phyloP scores from a whole-genome alignment of 2,888 invertebrate genomes.

The Dione juno region DNA sequence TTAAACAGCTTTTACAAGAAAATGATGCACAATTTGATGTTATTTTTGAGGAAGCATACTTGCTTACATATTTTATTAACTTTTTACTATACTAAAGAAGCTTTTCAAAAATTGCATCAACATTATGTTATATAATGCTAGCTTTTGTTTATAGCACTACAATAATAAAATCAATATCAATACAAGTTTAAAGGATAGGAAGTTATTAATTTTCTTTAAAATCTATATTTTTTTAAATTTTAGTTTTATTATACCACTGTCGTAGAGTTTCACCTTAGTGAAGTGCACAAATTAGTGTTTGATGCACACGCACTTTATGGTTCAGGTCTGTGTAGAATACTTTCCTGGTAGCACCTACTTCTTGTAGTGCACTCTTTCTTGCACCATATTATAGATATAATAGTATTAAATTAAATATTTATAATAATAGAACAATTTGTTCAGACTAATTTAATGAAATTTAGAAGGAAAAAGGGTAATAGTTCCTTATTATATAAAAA shows the following conservation, averaged over 20 bases:
- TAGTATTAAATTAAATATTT: constrained; percentile 7
- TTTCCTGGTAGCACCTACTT: constrained; percentile 47
- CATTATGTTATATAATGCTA: constrained; percentile 4
- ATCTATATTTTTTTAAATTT: neutral
- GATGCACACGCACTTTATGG: constrained; percentile 54
- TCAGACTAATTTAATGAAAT: neutral
- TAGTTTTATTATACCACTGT: constrained; percentile 16
- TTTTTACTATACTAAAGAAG: neutral
- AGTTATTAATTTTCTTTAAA: neutral
- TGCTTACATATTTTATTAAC: neutral
- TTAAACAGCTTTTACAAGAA: constrained; percentile 52
- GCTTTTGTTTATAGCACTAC: constrained; percentile 8
- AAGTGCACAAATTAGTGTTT: constrained; percentile 57
- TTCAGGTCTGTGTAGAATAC: constrained; percentile 45
- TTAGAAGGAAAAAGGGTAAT: neutral
- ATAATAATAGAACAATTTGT: neutral
- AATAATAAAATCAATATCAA: neutral
- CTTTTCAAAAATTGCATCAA: constrained; percentile 28
- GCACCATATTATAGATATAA: constrained; percentile 45
- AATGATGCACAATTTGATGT: constrained; percentile 49
- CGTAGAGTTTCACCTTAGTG: constrained; percentile 55
- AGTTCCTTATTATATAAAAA: neutral
- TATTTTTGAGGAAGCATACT: constrained; percentile 46
- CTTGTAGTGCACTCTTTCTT: constrained; percentile 47
- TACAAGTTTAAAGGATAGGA: neutral